Evolutionary conservation across 1,140 invertebrate species (phyloP), one percentile per base, ranked within the genome.

Genomic region (Papilio glaucus): DNA sequence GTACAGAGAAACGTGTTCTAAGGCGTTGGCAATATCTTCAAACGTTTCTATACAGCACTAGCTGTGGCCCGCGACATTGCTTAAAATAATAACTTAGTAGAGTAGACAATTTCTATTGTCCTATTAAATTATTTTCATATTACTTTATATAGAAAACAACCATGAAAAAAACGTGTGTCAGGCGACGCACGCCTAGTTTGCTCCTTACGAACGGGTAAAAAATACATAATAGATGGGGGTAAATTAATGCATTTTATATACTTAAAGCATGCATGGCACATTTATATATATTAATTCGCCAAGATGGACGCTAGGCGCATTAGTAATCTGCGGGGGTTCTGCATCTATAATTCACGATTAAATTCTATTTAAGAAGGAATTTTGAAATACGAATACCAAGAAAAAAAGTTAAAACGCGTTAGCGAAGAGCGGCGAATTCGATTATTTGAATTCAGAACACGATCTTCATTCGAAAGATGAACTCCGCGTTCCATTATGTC

Each of bases 401-500:
- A 63, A 63, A 62, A 62, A 15, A 39, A 37, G 29, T 38, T 39
- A 63, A 41, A 4, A n/a, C 33, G 6, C 62, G 33, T 63, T 63
- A 63, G 57, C 24, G 12, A 26, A 24, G 21, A 29, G n/a, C 62
- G 15, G 62, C 29, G 62, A 21, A 37, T 39, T 65, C 62, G 68
- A 49, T 42, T 72, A 71, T 76, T 76, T 60, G 63, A 76, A 73
- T 77, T 73, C 72, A 71, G 60, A 69, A 65, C 75, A 77, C 72
- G 72, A 73, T 67, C 65, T 45, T 38, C 29, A 49, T 61, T 45
- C 49, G 65, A 45, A 49, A 73, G 72, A 73, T 72, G 71, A 77
- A 77, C 68, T 77, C 62, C 45, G 62, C 61, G 71, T 73, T 76
- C 60, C 74, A 76, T 76, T 73, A 73, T 63, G 65, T 73, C 63